phyloP scores from a whole-genome alignment of 2,113 vertebrate species.

The Perccottus glenii region DNA sequence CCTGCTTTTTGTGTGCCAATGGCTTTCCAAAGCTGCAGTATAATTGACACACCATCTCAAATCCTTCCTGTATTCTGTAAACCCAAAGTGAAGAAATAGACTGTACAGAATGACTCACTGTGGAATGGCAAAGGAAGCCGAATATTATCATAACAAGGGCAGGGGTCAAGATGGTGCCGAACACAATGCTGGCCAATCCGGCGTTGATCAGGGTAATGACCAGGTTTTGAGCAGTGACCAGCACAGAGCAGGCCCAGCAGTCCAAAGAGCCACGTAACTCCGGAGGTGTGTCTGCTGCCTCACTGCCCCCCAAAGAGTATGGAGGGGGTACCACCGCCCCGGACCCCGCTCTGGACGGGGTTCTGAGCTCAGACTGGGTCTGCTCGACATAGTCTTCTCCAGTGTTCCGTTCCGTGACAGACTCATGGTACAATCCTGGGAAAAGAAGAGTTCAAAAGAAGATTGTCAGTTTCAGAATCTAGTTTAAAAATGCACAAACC shows the following conservation, averaged over 20 bases:
- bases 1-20: background rate
- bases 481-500: no score
- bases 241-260: constrained; percentile 91
- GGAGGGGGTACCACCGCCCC: constrained; percentile 79
- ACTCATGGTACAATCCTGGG: constrained; percentile 68
- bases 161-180: constrained; percentile 84
- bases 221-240: constrained; percentile 88
- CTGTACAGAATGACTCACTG: constrained; percentile 68
- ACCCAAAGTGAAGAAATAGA: background rate
- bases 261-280: constrained; percentile 87
- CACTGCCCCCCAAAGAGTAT: constrained; percentile 68
- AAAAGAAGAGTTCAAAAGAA: background rate
- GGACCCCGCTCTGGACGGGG: constrained; percentile 60
- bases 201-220: constrained; percentile 84
- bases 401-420: constrained; percentile 74
- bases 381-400: constrained; percentile 65
- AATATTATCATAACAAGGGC: constrained; percentile 85
- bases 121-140: constrained; percentile 90
- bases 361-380: constrained; percentile 48
- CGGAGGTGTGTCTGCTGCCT: constrained; percentile 49
- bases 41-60: constrained; percentile 30
- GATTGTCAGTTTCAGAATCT: background rate
- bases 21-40: constrained; percentile 14
- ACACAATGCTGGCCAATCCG: constrained; percentile 76
- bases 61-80: constrained; percentile 4